Conservation (phyloP, 2,888 invertebrate genomes). For the Drosophila anomalata region DNA sequence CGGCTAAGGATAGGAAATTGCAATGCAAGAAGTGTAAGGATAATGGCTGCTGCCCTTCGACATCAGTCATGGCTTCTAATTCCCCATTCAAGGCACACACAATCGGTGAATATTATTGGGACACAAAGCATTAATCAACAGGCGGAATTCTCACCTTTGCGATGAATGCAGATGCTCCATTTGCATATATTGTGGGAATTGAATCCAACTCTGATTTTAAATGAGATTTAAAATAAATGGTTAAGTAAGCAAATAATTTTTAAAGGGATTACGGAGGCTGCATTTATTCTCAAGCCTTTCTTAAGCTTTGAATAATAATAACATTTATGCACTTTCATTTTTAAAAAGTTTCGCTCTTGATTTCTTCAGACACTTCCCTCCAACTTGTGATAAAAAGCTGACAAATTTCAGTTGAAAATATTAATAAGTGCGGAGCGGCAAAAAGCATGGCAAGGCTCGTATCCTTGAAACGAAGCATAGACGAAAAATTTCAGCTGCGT, state of each 20-base stretch:
- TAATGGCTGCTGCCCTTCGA: constrained; percentile 48
- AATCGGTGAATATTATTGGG: constrained; percentile 37
- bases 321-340: constrained; percentile 21
- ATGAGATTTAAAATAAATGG: neutral
- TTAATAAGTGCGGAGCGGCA: constrained; percentile 22
- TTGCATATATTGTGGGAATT: neutral
- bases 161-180: constrained; percentile 50
- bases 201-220: neutral
- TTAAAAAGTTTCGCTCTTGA: constrained; percentile 4
- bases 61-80: constrained; percentile 26
- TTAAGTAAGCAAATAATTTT: neutral
- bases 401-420: constrained; percentile 64
- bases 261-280: too few species aligned
- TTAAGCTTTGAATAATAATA: constrained; percentile 1
- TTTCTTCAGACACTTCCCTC: constrained; percentile 33
- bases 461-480: constrained; percentile 63
- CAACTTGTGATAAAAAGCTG: constrained; percentile 48
- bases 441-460: constrained; percentile 38
- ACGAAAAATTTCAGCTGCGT: constrained; percentile 54
- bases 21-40: constrained; percentile 69
- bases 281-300: neutral
- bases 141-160: constrained; percentile 27
- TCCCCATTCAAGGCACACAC: constrained; percentile 36
- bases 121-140: constrained; percentile 49
- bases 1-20: constrained; percentile 64